phyloP scores from a whole-genome alignment of 2,888 invertebrate species.

The Nebria salina region DNA sequence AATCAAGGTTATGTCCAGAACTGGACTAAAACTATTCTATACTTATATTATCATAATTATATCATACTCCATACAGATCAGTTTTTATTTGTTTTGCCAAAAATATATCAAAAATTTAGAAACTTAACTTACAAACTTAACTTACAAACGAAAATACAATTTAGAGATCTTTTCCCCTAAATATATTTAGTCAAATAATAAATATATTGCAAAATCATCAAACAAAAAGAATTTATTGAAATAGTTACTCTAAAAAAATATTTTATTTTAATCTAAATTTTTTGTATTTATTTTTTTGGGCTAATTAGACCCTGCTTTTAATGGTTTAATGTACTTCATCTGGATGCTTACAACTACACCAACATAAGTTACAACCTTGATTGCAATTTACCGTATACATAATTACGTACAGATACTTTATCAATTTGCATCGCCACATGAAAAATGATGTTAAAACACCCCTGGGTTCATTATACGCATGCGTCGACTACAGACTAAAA shows the following conservation, averaged over 20 bases:
- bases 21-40: conserved; percentile 16
- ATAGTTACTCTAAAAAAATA: not conserved
- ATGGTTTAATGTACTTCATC: conserved; percentile 18
- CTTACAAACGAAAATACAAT: not conserved
- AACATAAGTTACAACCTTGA: conserved; percentile 19
- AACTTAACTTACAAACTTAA: not conserved
- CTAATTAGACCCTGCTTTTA: conserved; percentile 23
- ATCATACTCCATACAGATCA: not conserved
- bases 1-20: conserved; percentile 33
- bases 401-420: not conserved
- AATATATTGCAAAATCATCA: no score
- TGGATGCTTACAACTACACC: not conserved
- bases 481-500: not conserved
- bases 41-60: not conserved
- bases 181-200: no score
- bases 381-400: conserved; percentile 5
- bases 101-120: not conserved
- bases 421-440: not conserved
- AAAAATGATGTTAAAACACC: not conserved
- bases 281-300: not conserved
- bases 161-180: no score
- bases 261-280: not conserved
- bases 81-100: not conserved
- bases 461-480: not conserved
- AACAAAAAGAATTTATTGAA: no score